Evolutionary conservation across 2,888 invertebrate species (phyloP).

Genomic region (Choreutis nemorana): DNA sequence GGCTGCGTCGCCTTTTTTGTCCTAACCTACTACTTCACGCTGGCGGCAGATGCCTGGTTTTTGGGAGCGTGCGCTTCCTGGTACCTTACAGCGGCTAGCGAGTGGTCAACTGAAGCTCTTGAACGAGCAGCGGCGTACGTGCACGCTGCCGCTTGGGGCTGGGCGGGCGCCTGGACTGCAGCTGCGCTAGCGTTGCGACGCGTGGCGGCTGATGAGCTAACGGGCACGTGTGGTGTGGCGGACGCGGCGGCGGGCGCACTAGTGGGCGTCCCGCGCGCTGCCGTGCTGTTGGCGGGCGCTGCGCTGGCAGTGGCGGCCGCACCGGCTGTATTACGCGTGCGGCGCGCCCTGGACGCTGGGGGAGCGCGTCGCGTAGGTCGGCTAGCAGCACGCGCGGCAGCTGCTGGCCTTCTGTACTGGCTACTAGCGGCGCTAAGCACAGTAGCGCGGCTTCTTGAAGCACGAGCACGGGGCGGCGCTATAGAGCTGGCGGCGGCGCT

Average conservation of each 20-base stretch:
- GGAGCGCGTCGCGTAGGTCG: slow-evolving; percentile 76
- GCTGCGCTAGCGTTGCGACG: slow-evolving; percentile 80
- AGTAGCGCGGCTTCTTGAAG: slow-evolving; percentile 73
- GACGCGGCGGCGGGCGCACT: slow-evolving; percentile 68
- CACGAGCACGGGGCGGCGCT: slow-evolving; percentile 56
- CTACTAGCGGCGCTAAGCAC: slow-evolving; percentile 76
- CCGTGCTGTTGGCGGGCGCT: slow-evolving; percentile 73
- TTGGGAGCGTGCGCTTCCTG: slow-evolving; percentile 87
- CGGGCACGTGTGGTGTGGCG: slow-evolving; percentile 82
- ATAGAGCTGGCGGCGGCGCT: slow-evolving; percentile 54
- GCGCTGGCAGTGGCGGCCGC: slow-evolving; percentile 78
- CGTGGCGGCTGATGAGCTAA: slow-evolving; percentile 81
- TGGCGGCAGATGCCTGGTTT: slow-evolving; percentile 88
- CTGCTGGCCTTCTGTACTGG: slow-evolving; percentile 81
- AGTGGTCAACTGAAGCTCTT: slow-evolving; percentile 93
- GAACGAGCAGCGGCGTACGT: slow-evolving; percentile 86
- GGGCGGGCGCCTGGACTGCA: slow-evolving; percentile 86
- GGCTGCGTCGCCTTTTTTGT: slow-evolving; percentile 80
- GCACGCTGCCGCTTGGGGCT: slow-evolving; percentile 88
- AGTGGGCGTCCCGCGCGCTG: slow-evolving; percentile 68
- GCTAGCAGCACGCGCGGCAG: slow-evolving; percentile 78
- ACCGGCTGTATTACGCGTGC: slow-evolving; percentile 78
- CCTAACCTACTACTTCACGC: slow-evolving; percentile 78
- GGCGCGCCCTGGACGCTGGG: slow-evolving; percentile 55
- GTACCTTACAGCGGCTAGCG: slow-evolving; percentile 89